Evolutionary conservation across 2,888 invertebrate genomes (phyloP).

Genomic region (Creontiades dilutus): DNA sequence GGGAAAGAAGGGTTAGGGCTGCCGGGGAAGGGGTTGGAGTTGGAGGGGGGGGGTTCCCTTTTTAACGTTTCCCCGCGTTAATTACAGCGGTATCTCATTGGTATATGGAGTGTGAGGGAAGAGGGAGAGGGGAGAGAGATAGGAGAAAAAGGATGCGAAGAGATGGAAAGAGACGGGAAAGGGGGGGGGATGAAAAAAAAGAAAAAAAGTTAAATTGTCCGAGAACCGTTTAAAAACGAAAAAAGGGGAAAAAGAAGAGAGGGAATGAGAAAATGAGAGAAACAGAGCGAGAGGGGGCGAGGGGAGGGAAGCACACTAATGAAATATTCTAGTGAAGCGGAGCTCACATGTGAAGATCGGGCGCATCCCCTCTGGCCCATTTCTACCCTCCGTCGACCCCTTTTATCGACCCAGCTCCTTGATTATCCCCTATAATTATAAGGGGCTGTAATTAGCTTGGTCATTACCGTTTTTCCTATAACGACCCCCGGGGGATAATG

Average conservation of each 20-base stretch:
- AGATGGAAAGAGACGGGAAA: not conserved
- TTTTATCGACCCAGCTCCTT: constrained; percentile 65
- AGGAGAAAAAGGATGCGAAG: constrained; percentile 1
- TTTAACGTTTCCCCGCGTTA: constrained; percentile 48
- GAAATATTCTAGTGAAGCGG: constrained; percentile 63
- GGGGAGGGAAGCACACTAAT: constrained; percentile 48
- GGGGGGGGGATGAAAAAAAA: not conserved
- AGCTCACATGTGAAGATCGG: constrained; percentile 57
- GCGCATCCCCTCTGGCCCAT: not conserved
- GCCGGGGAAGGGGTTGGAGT: not conserved
- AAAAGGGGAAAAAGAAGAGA: constrained; percentile 47
- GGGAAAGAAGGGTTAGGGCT: not conserved
- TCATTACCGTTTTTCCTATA: constrained; percentile 71
- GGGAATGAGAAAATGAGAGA: constrained; percentile 17
- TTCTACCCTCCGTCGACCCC: not conserved
- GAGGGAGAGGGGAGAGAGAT: not conserved
- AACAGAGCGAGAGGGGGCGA: not conserved
- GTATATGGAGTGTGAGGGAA: constrained; percentile 38
- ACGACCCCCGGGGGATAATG: constrained; percentile 69
- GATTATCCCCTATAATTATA: constrained; percentile 70
- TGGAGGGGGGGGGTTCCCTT: not conserved
- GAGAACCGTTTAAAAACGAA: constrained; percentile 59
- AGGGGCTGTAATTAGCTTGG: constrained; percentile 70
- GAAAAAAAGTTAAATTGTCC: constrained; percentile 63
- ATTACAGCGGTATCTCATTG: constrained; percentile 60